Evolutionary conservation across 2,797 vertebrate genomes (phyloP), one percentile per base, ranked within the genome.

Genomic region (Craterocephalus amniculus): DNA sequence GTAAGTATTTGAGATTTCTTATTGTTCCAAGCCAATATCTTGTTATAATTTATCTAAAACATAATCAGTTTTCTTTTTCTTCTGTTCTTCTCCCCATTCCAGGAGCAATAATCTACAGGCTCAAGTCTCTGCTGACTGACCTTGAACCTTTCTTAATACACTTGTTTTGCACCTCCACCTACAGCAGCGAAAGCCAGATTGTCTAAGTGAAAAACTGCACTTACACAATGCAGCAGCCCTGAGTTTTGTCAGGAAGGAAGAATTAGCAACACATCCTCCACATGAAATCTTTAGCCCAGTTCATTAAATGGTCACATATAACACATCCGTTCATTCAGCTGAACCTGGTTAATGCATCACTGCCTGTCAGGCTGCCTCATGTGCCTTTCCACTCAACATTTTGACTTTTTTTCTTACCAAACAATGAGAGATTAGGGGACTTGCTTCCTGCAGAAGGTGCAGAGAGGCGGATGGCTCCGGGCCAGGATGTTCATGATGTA

Each of bases 291-390:
- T 60, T n/a, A 35, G 70, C 63, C 67, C 71, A 31, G 43, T 59
- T 75, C 56, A 27, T 69, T 57, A 27, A 72, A 81, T 81, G 58
- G 35, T 87, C 59, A 79, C 82, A 74, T 70, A 65, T 70, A 84
- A 87, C 71, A 90, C 87, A 91, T 93, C 91, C 82, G 87, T 88
- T 86, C 80, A 91, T 90, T 93, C 84, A 90, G 68, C 81, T 67
- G 60, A 61, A 59, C 36, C 54, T 63, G 24, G 34, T 72, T 73
- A 65, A 85, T 87, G 76, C 63, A 81, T 86, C 72, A 77, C 34
- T 6, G 2, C 49, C 58, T 36, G 45, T 75, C 63, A 56, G 6
- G 32, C 2, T 1, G 18, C 31, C 56, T 63, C 2, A 4, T 67
- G 69, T 56, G 63, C 65, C 74, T 84, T 56, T 65, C 65, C 56